Evolutionary conservation across 1,140 invertebrate species (phyloP), one percentile per base, ranked within the genome.

Genomic region (Aphelenchoides avenae): DNA sequence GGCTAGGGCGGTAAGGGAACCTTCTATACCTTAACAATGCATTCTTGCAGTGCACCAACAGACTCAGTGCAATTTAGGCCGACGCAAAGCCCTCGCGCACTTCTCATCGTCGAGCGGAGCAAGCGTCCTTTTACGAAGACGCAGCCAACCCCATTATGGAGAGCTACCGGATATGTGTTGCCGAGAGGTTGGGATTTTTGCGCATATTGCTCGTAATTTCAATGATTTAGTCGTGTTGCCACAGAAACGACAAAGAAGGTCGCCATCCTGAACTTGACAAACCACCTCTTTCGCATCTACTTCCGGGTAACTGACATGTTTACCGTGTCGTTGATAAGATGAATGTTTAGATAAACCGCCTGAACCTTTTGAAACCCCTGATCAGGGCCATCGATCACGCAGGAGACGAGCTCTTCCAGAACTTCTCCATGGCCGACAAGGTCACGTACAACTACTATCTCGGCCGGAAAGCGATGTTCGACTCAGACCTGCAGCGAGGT

Each of bases 221-320:
- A 24, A n/a, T 30, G 59, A 77, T 78, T 43, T 71, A 84, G 82
- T 66, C 84, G 87, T 49, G 84, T 88, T 20, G 85, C 88, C 1
- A 87, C 90, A 64, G 85, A 88, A 59, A 87, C 91, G 44, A 91
- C 91, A 0, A 97, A 96, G 79, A 84, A 89, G 73, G 86, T 90
- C 82, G 92, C 91, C 57, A 96, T 97, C 89, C 79, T 98, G 66
- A 86, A 87, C 66, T 80, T 98, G 36, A 89, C 95, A 0, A 97
- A 97, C 81, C 92, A 98, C 78, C 81, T 98, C 9, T 88, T 97
- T 52, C 96, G 96, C 82, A 89, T 98, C 3, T 98, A 97, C 78
- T 97, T 96, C 75, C 84, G 87, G 62, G 94, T 95, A 56, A 49
- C 42, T 40, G n/a, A n/a, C n/a, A n/a, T n/a, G n/a, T n/a, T n/a